phyloP scores from a whole-genome alignment of 1,140 invertebrate genomes.

The Megalopta genalis region DNA sequence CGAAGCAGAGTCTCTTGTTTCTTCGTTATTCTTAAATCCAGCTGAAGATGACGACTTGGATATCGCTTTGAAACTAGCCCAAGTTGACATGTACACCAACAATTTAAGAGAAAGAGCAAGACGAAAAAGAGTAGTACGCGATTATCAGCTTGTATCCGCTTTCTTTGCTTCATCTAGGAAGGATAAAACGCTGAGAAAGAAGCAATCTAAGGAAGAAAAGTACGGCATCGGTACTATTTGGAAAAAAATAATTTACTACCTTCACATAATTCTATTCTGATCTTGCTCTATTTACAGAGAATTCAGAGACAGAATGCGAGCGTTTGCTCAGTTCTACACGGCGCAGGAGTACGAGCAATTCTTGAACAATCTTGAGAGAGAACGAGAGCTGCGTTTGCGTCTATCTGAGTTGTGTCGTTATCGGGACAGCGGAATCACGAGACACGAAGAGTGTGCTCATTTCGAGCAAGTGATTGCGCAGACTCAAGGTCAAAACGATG shows the following conservation, averaged over 20 bases:
- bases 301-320: conserved; percentile 89
- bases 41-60: conserved; percentile 94
- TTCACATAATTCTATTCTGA: neutral
- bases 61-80: conserved; percentile 83
- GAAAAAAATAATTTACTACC: conserved; percentile 13
- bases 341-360: conserved; percentile 91
- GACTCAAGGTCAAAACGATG: conserved; percentile 73
- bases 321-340: conserved; percentile 93
- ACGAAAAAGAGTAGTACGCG: conserved; percentile 92
- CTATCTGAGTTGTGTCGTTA: conserved; percentile 91
- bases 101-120: conserved; percentile 91
- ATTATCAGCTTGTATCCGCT: conserved; percentile 91
- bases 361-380: conserved; percentile 88
- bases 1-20: conserved; percentile 93
- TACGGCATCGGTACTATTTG: conserved; percentile 72
- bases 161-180: conserved; percentile 85
- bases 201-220: conserved; percentile 87
- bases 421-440: conserved; percentile 89
- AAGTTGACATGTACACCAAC: conserved; percentile 93
- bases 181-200: conserved; percentile 82
- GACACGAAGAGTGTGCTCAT: conserved; percentile 90
- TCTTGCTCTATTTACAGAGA: conserved; percentile 80
- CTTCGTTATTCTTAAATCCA: conserved; percentile 87
- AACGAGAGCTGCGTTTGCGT: conserved; percentile 90
- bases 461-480: conserved; percentile 86